Evolutionary conservation across 2,888 invertebrate genomes (phyloP).

Genomic region (Drosophila engyochracea): DNA sequence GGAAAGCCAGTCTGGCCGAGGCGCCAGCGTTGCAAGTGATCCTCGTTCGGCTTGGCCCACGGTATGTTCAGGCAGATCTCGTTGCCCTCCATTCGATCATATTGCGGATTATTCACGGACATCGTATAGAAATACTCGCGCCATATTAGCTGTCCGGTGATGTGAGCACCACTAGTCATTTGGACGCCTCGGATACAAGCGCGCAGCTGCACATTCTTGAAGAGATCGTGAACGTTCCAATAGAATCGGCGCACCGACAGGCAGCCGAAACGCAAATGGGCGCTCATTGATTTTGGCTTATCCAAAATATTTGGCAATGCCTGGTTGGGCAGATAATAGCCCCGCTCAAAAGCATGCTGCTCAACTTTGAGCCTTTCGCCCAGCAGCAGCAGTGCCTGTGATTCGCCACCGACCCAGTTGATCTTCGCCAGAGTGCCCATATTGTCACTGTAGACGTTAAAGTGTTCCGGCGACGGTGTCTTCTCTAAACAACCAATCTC

Average conservation of each 20-base stretch:
- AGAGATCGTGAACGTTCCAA: conserved; percentile 90
- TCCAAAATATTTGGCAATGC: conserved; percentile 89
- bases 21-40: conserved; percentile 87
- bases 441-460: conserved; percentile 86
- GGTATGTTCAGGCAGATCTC: conserved; percentile 90
- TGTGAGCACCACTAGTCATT: conserved; percentile 82
- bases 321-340: conserved; percentile 90
- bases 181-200: conserved; percentile 71
- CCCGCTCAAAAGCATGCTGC: conserved; percentile 86
- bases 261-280: conserved; percentile 90
- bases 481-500: conserved; percentile 86
- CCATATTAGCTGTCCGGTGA: conserved; percentile 90
- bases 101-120: conserved; percentile 90
- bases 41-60: conserved; percentile 87
- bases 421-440: conserved; percentile 82
- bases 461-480: conserved; percentile 87
- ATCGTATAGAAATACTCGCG: conserved; percentile 92
- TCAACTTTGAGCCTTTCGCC: conserved; percentile 87
- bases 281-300: conserved; percentile 89
- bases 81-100: conserved; percentile 89
- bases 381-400: conserved; percentile 87
- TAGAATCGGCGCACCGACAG: conserved; percentile 90
- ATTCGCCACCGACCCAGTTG: conserved; percentile 90
- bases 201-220: conserved; percentile 86
- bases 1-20: conserved; percentile 90